A percentile compares a stretch with the other conserved stretches of the same genome.
phyloP scores from a whole-genome alignment of 2,797 vertebrate species.

The Anguilla marmorata region DNA sequence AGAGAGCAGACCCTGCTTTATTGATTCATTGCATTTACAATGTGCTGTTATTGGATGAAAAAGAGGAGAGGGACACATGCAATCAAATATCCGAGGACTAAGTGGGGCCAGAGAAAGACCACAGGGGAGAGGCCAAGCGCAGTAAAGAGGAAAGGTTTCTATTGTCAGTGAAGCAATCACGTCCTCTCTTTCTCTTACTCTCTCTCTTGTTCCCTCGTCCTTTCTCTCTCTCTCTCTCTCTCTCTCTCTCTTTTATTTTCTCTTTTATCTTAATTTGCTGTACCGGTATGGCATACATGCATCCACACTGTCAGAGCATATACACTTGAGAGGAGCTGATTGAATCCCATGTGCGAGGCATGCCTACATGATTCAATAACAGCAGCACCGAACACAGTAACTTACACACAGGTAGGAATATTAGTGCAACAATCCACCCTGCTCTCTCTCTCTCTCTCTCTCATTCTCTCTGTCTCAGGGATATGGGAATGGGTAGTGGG shows the following conservation, averaged over 20 bases:
- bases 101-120: slow-evolving; percentile 60
- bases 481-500: slow-evolving; percentile 30
- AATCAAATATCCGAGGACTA: slow-evolving; percentile 66
- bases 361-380: neutral
- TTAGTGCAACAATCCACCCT: neutral
- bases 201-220: slow-evolving; percentile 36
- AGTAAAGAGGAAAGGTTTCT: slow-evolving; percentile 60
- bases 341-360: neutral
- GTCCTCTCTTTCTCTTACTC: slow-evolving; percentile 38
- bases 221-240: neutral
- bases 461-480: slow-evolving; percentile 17
- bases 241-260: neutral
- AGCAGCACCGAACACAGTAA: neutral
- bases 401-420: neutral
- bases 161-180: slow-evolving; percentile 60
- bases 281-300: neutral
- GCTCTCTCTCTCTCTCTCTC: neutral
- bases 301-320: slow-evolving; percentile 22
- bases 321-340: neutral
- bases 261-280: neutral
- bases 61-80: slow-evolving; percentile 57
- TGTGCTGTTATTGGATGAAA: slow-evolving; percentile 73
- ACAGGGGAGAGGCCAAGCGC: slow-evolving; percentile 37
- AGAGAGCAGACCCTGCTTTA: slow-evolving; percentile 55
- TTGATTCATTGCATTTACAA: slow-evolving; percentile 67